These are phyloP conservation scores for Tenthredo scrophulariae DNA, from an alignment of 2,888 invertebrate species.

Conservation along the genomic window DNA sequence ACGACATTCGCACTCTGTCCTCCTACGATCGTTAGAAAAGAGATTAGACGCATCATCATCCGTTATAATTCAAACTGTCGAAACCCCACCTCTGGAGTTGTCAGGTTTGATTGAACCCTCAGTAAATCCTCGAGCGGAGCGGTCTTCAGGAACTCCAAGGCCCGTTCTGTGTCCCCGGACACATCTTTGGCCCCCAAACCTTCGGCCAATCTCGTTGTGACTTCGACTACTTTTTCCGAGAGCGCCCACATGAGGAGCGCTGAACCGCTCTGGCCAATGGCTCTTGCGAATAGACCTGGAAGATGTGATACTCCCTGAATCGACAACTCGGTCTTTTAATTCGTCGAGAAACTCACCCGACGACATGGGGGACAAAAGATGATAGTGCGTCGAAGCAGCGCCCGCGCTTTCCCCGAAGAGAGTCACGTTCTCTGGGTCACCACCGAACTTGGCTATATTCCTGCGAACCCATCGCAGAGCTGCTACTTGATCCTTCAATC, in stretches of 20 bases:
- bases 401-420: too few relatives aligned
- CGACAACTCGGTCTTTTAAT: not conserved
- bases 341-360: slow-evolving; percentile 76
- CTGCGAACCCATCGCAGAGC: too few relatives aligned
- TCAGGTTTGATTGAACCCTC: not conserved
- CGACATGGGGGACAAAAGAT: slow-evolving; percentile 80
- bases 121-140: slow-evolving; percentile 9
- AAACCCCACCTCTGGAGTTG: not conserved
- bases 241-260: slow-evolving; percentile 72
- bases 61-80: not conserved
- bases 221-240: not conserved
- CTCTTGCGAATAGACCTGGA: slow-evolving; percentile 76
- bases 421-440: too few relatives aligned
- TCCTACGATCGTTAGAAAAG: not conserved
- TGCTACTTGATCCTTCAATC: too few relatives aligned
- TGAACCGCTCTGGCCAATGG: slow-evolving; percentile 75
- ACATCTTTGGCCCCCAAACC: not conserved
- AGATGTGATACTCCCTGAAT: not conserved
- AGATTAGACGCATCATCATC: not conserved
- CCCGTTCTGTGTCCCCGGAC: not conserved
- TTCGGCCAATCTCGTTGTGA: slow-evolving; percentile 16
- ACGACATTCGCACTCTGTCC: not conserved
- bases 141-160: slow-evolving; percentile 16
- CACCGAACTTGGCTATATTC: too few relatives aligned
- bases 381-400: slow-evolving; percentile 78